Evolutionary conservation across 2,113 vertebrate genomes (phyloP), one percentile per base, ranked within the genome.

Genomic region (Upupa epops): DNA sequence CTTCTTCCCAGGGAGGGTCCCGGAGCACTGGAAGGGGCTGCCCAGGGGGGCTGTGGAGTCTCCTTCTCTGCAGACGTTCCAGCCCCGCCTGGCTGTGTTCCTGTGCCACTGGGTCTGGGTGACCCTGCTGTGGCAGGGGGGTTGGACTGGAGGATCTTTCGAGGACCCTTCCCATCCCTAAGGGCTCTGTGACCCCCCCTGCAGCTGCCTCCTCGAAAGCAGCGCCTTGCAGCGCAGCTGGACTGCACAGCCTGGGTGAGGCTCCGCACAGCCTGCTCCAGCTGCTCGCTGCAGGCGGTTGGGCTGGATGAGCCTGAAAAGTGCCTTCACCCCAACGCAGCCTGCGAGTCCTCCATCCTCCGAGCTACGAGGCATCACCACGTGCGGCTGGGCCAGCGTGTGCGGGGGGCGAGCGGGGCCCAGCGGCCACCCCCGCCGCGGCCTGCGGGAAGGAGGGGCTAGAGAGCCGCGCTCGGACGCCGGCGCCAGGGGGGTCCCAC

Each of bases 301-400:
- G 42, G 20, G n/a, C 63, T 22, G 10, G 40, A 32, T 26, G n/a
- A 49, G 20, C 45, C 46, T 46, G 45, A 17, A 46, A 46, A 15
- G 63, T 65, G 29, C 61, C 45, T 48, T 68, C 31, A 26, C 32
- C n/a, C n/a, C n/a, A 26, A 66, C 17, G 19, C 45, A 48, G 14
- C 17, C 34, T 26, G 16, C 25, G 32, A 58, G 28, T 55, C 54
- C 31, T 10, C 29, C 36, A 29, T 64, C 45, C 40, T 11, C 5
- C 10, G 24, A 2, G 3, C 36, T 4, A 3, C n/a, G 0, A 1
- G 6, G 1, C 40, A 2, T 0, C 0, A 15, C 45, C 19, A 11
- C 4, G 29, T 9, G 34, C 28, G 54, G 49, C 58, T 54, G 75
- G 32, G 5, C 18, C 46, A 2, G n/a, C 0, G 11, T 2, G n/a